phyloP scores from a whole-genome alignment of 2,113 vertebrate species.

The Polypterus senegalus region DNA sequence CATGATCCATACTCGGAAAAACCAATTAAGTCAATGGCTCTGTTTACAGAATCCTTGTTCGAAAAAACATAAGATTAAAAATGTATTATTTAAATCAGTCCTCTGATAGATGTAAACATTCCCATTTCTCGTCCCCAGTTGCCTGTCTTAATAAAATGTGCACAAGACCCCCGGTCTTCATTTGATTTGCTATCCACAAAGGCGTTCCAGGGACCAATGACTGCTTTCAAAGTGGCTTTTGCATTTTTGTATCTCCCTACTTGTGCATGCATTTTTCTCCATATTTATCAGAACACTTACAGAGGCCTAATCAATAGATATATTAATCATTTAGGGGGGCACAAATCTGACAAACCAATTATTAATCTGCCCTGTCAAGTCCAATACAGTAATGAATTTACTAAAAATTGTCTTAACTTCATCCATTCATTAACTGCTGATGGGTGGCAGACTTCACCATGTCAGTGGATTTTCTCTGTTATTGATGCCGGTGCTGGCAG shows the following conservation, averaged over 20 bases:
- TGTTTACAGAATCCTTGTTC: too few species aligned
- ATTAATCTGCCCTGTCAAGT: conserved; percentile 63
- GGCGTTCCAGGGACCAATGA: conserved; percentile 33
- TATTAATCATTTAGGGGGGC: conserved; percentile 56
- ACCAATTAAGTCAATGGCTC: too few species aligned
- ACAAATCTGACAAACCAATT: conserved; percentile 62
- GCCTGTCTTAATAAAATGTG: too few species aligned
- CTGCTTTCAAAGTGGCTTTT: conserved; percentile 32
- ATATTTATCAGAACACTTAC: conserved; percentile 26
- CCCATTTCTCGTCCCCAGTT: too few species aligned
- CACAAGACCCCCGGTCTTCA: too few species aligned
- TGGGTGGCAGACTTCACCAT: conserved; percentile 60
- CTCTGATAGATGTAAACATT: too few species aligned
- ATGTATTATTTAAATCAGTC: too few species aligned
- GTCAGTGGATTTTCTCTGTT: conserved; percentile 50
- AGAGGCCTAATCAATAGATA: conserved; percentile 52
- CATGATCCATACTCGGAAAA: too few species aligned
- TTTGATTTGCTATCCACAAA: too few species aligned
- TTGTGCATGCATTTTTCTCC: conserved; percentile 39
- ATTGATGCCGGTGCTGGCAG: conserved; percentile 42
- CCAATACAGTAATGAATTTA: conserved; percentile 68
- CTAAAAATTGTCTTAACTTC: conserved; percentile 56
- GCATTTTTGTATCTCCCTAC: conserved; percentile 39
- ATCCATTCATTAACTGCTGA: conserved; percentile 70
- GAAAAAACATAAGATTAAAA: too few species aligned